Evolutionary conservation across 2,113 vertebrate genomes (phyloP).

Genomic region (Mormyrus lacerda): DNA sequence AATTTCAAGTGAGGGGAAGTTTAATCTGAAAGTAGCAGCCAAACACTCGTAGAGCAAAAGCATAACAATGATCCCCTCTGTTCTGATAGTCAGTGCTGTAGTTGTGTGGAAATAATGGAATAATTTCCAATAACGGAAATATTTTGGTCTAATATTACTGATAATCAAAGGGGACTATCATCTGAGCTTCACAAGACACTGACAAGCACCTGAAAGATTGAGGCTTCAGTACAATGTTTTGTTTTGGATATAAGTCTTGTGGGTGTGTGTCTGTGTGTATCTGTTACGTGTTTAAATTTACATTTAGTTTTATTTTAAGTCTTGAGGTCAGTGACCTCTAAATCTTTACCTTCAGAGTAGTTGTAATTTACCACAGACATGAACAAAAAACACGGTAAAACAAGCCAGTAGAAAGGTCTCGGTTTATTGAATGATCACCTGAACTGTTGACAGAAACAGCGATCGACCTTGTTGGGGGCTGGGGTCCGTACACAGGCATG

Average conservation of each 20-base stretch:
- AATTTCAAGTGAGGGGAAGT: neutral
- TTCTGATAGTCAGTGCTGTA: neutral
- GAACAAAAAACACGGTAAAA: neutral
- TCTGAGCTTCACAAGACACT: neutral
- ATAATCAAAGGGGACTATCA: neutral
- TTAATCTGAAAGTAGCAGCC: neutral
- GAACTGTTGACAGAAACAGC: slow-evolving; percentile 41
- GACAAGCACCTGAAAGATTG: neutral
- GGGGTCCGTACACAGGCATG: slow-evolving; percentile 60
- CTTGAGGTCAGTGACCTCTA: neutral
- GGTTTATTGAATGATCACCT: no score
- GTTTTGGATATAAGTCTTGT: neutral
- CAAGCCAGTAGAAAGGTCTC: no score
- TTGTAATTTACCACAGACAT: neutral
- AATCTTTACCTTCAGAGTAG: neutral
- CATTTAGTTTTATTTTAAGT: neutral
- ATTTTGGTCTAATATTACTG: neutral
- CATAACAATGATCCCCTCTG: neutral
- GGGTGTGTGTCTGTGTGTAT: no score
- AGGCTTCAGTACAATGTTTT: neutral
- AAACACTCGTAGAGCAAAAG: neutral
- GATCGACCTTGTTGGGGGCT: slow-evolving; percentile 44
- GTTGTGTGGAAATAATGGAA: neutral
- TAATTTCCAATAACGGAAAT: neutral
- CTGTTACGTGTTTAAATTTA: no score